These are phyloP conservation scores for Echiichthys vipera DNA, from an alignment of 2,797 vertebrate genomes.

Conservation along the genomic window DNA sequence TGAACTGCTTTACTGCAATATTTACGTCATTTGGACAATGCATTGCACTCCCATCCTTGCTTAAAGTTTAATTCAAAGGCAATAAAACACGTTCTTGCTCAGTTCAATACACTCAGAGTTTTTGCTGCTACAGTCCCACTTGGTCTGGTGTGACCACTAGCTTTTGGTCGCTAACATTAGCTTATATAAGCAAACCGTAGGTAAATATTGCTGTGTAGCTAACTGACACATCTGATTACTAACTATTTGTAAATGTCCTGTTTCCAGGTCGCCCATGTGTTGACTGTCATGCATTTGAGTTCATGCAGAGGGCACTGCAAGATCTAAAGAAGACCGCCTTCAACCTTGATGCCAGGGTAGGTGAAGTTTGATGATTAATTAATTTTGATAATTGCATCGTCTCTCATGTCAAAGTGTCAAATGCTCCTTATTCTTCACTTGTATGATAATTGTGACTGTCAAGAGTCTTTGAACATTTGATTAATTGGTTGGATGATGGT, in stretches of 20 bases:
- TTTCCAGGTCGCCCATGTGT: constrained; percentile 92
- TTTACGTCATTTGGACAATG: too few relatives aligned
- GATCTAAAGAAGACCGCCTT: constrained; percentile 93
- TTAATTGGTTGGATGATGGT: neutral
- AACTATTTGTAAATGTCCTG: neutral
- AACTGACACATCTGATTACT: neutral
- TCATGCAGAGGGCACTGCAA: constrained; percentile 97
- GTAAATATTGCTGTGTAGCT: neutral
- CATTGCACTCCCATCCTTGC: too few relatives aligned
- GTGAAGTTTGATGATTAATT: too few relatives aligned
- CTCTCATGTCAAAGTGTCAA: neutral
- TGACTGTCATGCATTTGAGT: constrained; percentile 97
- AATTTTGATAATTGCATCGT: neutral
- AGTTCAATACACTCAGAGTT: neutral
- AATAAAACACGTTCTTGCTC: neutral
- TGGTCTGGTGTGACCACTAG: neutral
- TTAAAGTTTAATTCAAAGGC: neutral
- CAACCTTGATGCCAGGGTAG: constrained; percentile 91
- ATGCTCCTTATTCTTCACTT: constrained; percentile 2
- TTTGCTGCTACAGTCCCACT: neutral
- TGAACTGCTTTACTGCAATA: too few relatives aligned
- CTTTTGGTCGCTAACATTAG: neutral
- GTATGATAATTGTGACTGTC: neutral
- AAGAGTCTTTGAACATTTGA: neutral
- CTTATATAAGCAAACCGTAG: neutral